Evolutionary conservation across 2,888 invertebrate genomes (phyloP), one percentile per base, ranked within the genome.

Genomic region (Epirrhoe alternata): DNA sequence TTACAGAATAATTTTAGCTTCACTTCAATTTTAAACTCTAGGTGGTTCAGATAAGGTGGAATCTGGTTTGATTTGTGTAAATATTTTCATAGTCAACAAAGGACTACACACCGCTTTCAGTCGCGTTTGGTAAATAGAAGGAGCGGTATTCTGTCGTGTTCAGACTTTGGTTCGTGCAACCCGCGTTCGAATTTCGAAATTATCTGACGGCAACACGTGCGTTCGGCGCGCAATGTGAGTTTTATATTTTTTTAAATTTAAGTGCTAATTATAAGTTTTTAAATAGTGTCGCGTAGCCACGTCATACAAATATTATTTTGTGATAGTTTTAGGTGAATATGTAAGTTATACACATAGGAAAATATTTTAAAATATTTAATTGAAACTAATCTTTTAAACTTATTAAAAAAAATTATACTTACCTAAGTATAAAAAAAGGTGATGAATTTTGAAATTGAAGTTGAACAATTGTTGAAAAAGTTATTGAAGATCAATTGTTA

Each of bases 1-100:
- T 84, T 85, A 84, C 82, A 82, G 83, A 78, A 82, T 79, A 77
- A 73, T 73, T 57, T 58, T 52, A 51, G 8, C 30, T 51, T 57
- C 49, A 66, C 61, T 66, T 47, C 45, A 49, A 78, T 72, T 75
- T 64, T 76, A 68, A 72, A 77, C 81, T 78, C 75, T 85, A 78
- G 56, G 0, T 0, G 0, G 0, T 1, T 17, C 0, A 0, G 0
- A 69, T 85, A 85, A 72, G 78, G 84, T 77, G 64, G 61, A 75
- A 70, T 77, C 82, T 86, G 57, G 71, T 72, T 75, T 82, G 77
- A 54, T 50, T 61, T 14, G 16, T 38, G 61, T 83, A 78, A 84
- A 83, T 86, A 86, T 85, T 88, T 87, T 86, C 78, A 77, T 78
- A 77, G 80, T 72, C 63, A 61, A 67, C 67, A 79, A 84, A 84